These are phyloP conservation scores for Gopherus evgoodei DNA, from an alignment of 2,113 vertebrate genomes.

Conservation along the genomic window DNA sequence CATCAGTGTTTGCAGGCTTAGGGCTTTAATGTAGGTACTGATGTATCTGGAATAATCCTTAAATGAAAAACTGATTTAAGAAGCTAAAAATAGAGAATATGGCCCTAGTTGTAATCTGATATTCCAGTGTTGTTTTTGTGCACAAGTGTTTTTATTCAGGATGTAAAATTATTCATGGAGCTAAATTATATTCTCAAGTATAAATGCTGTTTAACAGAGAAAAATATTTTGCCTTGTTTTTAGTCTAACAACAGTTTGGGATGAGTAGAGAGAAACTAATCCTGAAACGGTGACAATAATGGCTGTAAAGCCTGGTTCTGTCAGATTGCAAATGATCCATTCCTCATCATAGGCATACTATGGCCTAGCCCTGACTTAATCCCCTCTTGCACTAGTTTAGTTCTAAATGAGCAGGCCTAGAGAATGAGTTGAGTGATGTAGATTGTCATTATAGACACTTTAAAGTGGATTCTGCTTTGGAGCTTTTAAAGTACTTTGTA, in stretches of 20 bases:
- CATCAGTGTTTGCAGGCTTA: not conserved
- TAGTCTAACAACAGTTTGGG: not conserved
- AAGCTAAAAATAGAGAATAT: not conserved
- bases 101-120: rapidly evolving
- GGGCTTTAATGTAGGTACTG: not conserved
- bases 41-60: not conserved
- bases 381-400: not conserved
- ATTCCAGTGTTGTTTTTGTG: not conserved
- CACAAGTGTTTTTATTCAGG: not conserved
- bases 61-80: not conserved
- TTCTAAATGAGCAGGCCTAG: not conserved
- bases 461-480: not conserved
- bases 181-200: not conserved
- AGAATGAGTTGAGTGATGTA: not conserved
- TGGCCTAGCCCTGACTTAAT: rapidly evolving
- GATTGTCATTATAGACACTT: not conserved
- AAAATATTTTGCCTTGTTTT: not conserved
- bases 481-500: conserved; percentile 3
- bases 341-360: not conserved
- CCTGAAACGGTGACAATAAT: not conserved
- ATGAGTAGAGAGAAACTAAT: not conserved
- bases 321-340: not conserved
- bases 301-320: not conserved
- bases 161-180: not conserved
- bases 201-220: not conserved